phyloP scores from a whole-genome alignment of 1,140 invertebrate species.

The Oreohelix idahoensis region DNA sequence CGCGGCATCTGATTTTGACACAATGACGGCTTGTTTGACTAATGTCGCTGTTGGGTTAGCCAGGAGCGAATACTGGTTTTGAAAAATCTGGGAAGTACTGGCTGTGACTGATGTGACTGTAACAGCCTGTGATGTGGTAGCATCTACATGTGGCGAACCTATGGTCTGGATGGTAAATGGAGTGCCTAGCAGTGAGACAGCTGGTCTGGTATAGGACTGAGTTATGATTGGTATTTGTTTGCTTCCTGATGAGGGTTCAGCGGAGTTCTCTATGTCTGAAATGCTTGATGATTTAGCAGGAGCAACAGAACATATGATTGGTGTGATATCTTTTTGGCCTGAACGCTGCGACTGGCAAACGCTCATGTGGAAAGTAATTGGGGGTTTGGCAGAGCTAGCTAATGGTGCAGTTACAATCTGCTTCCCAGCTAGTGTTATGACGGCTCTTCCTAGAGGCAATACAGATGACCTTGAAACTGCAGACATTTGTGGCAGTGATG shows the following conservation, averaged over 20 bases:
- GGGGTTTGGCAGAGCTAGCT: neutral
- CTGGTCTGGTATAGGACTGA: neutral
- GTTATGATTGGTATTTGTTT: neutral
- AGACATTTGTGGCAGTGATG: neutral
- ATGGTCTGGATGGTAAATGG: neutral
- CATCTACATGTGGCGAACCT: neutral
- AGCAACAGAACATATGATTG: slow-evolving; percentile 21
- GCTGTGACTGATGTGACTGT: neutral
- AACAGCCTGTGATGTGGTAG: neutral
- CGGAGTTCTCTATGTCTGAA: neutral
- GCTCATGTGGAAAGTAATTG: slow-evolving; percentile 12
- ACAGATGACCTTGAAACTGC: slow-evolving; percentile 3
- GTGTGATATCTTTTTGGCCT: neutral
- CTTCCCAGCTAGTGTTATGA: neutral
- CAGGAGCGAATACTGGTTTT: neutral
- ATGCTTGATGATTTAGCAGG: neutral
- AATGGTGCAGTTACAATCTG: neutral
- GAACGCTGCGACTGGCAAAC: neutral
- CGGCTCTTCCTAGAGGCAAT: neutral
- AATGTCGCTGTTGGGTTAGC: neutral
- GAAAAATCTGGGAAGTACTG: neutral
- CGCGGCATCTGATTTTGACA: slow-evolving; percentile 12
- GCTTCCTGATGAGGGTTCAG: neutral
- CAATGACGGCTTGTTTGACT: neutral
- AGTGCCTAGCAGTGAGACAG: neutral